A percentile compares a stretch with the other conserved stretches of the same genome.
Conservation (phyloP, 2,797 vertebrate species). For the Coregonus suidteri region DNA sequence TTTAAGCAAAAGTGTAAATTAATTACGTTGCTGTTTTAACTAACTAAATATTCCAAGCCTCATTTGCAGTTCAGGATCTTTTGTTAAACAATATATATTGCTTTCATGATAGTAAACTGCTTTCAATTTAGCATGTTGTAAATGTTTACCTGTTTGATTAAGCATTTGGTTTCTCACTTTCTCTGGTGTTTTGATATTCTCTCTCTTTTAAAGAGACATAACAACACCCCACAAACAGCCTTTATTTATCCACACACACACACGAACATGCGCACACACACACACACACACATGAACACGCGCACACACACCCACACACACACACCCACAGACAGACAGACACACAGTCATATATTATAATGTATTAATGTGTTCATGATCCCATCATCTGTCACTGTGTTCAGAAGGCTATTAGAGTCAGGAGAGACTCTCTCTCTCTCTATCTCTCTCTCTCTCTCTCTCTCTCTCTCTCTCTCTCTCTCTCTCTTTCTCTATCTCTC, state of each 20-base stretch:
- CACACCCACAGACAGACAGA: no score
- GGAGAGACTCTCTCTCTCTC: slow-evolving; percentile 6
- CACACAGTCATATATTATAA: no score
- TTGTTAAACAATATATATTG: slow-evolving; percentile 65
- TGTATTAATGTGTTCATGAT: background rate
- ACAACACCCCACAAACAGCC: no score
- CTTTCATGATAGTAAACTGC: slow-evolving; percentile 67
- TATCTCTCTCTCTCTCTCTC: slow-evolving; percentile 44
- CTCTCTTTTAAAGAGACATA: no score
- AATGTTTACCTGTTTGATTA: slow-evolving; percentile 57
- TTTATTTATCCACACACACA: no score
- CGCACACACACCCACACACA: no score
- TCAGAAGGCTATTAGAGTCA: background rate
- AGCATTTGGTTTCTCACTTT: slow-evolving; percentile 63
- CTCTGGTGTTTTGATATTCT: slow-evolving; percentile 33
- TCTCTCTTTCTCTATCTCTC: no score
- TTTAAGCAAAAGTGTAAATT: no score
- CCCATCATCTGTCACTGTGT: background rate
- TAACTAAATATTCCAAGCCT: slow-evolving; percentile 62
- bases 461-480: background rate
- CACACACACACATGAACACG: no score
- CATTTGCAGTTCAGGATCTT: slow-evolving; percentile 55
- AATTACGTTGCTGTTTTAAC: background rate
- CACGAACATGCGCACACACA: no score
- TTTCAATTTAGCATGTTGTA: slow-evolving; percentile 60